Conservation (phyloP, 2,113 vertebrate genomes). For the Albula goreensis region DNA sequence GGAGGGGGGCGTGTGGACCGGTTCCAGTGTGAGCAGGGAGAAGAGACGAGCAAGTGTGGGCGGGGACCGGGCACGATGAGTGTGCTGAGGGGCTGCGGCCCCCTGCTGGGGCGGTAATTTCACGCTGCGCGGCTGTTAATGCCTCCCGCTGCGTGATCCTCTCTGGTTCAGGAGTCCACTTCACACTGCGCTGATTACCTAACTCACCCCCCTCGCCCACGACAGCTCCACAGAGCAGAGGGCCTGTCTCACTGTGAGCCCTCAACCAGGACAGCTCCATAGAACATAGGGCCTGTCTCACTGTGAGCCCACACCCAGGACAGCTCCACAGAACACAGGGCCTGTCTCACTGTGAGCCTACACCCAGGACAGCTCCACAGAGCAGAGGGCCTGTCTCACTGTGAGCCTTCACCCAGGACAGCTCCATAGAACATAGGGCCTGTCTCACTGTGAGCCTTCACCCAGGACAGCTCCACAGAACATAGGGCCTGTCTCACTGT, state of each 20-base stretch:
- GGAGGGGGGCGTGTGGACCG: background rate
- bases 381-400: too few relatives aligned
- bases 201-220: conserved; percentile 63
- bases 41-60: background rate
- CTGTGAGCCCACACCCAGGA: too few relatives aligned
- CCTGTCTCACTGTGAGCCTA: too few relatives aligned
- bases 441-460: too few relatives aligned
- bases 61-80: background rate
- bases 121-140: conserved; percentile 78
- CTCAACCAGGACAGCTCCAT: too few relatives aligned
- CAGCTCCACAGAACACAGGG: too few relatives aligned
- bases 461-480: too few relatives aligned
- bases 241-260: background rate
- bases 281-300: too few relatives aligned
- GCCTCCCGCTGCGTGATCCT: conserved; percentile 79
- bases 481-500: too few relatives aligned
- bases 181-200: conserved; percentile 72
- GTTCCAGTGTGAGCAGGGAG: background rate
- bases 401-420: too few relatives aligned
- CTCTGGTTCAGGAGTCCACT: conserved; percentile 82
- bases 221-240: background rate
- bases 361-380: too few relatives aligned
- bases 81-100: conserved; percentile 53
- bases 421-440: too few relatives aligned
- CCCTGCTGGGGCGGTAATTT: conserved; percentile 78